These are phyloP conservation scores for Atta colombica DNA, from an alignment of 1,140 invertebrate species.

Conservation along the genomic window DNA sequence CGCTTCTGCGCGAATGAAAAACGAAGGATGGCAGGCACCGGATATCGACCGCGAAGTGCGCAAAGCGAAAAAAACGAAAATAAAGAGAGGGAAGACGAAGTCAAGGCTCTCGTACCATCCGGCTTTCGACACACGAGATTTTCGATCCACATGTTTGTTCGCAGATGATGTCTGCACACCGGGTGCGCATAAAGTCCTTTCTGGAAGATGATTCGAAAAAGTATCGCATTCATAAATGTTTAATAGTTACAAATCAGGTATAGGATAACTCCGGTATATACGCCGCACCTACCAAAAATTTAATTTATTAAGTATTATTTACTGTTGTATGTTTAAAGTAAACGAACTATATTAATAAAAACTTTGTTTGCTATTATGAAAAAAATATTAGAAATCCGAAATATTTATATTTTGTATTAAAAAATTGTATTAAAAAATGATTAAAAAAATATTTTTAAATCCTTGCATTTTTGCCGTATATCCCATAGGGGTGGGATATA, in stretches of 20 bases:
- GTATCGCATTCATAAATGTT: background rate
- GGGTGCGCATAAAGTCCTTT: conserved; percentile 40
- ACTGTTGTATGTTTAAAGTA: too few species aligned
- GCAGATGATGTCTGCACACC: conserved; percentile 51
- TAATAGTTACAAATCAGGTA: background rate
- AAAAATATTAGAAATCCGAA: too few species aligned
- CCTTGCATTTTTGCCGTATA: too few species aligned
- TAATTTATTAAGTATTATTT: too few species aligned
- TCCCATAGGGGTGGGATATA: too few species aligned
- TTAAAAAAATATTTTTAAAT: too few species aligned
- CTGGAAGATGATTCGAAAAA: conserved; percentile 3
- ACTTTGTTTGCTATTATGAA: too few species aligned
- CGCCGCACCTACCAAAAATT: too few species aligned
- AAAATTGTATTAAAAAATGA: too few species aligned
- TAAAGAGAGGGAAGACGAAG: conserved; percentile 54
- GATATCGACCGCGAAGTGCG: conserved; percentile 56
- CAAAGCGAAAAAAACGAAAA: conserved; percentile 34
- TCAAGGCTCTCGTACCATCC: conserved; percentile 57
- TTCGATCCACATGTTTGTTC: conserved; percentile 59
- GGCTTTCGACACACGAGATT: conserved; percentile 55
- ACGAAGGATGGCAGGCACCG: conserved; percentile 50
- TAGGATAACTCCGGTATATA: too few species aligned
- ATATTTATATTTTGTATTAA: too few species aligned
- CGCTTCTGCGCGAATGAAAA: conserved; percentile 52
- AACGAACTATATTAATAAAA: too few species aligned